These are phyloP conservation scores for Boulengeromyrus knoepffleri DNA, from an alignment of 2,113 vertebrate species.

Conservation along the genomic window DNA sequence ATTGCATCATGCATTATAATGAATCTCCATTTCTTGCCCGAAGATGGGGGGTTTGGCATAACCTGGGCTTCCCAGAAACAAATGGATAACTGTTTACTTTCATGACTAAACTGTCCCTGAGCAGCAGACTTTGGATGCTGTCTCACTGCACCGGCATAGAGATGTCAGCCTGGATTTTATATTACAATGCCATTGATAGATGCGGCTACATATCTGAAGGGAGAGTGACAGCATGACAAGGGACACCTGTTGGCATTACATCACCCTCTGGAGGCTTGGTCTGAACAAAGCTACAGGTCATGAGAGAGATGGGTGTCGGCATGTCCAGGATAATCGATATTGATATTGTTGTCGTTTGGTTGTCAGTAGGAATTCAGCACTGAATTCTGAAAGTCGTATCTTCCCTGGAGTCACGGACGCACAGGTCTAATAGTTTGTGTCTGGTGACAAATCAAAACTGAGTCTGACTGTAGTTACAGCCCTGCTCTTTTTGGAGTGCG, in stretches of 20 bases:
- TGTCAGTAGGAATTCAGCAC: neutral
- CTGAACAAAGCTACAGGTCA: neutral
- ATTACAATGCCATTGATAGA: neutral
- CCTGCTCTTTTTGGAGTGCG: neutral
- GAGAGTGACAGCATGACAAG: neutral
- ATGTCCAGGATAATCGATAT: neutral
- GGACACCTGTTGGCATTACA: neutral
- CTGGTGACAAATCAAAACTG: neutral
- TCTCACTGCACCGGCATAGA: neutral
- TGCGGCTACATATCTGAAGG: neutral
- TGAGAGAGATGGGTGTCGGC: neutral
- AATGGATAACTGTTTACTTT: neutral
- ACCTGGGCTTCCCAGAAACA: neutral
- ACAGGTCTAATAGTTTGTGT: neutral
- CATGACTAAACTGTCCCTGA: neutral
- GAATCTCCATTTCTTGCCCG: neutral
- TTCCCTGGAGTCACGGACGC: neutral
- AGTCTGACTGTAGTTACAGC: neutral
- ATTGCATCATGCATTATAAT: too few species aligned
- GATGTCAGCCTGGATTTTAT: neutral
- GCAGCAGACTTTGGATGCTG: neutral
- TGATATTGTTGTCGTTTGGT: neutral
- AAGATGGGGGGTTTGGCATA: neutral
- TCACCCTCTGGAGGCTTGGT: neutral
- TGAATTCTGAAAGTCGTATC: neutral